phyloP scores from a whole-genome alignment of 2,797 vertebrate species.

The Pseudochirops cupreus region DNA sequence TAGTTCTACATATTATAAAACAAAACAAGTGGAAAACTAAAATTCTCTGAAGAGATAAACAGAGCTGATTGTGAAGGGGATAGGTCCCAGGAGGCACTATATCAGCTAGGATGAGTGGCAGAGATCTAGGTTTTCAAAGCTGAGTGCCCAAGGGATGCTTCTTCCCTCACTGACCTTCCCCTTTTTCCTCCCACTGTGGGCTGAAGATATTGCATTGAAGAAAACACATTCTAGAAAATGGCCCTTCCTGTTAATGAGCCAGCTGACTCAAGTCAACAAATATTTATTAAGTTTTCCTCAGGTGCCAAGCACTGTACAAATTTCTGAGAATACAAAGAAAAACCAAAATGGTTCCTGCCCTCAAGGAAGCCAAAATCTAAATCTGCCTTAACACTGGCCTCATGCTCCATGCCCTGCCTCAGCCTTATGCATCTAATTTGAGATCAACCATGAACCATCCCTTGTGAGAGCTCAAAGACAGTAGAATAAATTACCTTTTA shows the following conservation, averaged over 20 bases:
- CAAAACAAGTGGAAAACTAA: background rate
- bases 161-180: background rate
- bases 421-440: background rate
- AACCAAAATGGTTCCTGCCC: background rate
- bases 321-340: background rate
- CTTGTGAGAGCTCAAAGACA: background rate
- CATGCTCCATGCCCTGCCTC: background rate
- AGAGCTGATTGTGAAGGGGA: background rate
- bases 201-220: background rate
- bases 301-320: background rate
- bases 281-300: background rate
- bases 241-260: background rate
- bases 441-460: background rate
- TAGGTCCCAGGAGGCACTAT: background rate
- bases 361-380: background rate
- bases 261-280: background rate
- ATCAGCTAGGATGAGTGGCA: background rate
- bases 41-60: background rate
- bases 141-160: background rate
- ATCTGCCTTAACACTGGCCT: background rate
- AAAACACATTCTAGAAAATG: background rate
- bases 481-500: background rate
- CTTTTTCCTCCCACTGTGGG: background rate
- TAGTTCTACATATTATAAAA: background rate
- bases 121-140: background rate